Conservation (phyloP, 2,113 vertebrate species). For the Conger conger region DNA sequence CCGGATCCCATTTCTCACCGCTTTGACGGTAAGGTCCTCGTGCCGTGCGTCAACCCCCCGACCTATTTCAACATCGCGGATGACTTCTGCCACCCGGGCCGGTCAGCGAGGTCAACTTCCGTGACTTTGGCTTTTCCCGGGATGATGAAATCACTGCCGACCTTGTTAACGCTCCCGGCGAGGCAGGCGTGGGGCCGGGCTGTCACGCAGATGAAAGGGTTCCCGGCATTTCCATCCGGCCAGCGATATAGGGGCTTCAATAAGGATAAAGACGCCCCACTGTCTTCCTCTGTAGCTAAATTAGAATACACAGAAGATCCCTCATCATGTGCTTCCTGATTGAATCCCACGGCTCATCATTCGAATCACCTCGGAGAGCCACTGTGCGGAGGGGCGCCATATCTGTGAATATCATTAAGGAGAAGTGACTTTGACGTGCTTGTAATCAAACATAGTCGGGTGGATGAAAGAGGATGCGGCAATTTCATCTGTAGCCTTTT, state of each 20-base stretch:
- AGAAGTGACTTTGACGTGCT: conserved; percentile 50
- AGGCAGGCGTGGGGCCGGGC: neutral
- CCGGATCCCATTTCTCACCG: neutral
- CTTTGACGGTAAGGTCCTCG: neutral
- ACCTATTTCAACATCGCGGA: neutral
- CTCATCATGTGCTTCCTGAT: conserved; percentile 37
- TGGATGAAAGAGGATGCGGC: conserved; percentile 54
- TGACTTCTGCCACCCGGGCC: neutral
- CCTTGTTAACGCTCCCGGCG: neutral
- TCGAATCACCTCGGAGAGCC: conserved; percentile 55
- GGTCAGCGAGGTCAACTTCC: neutral
- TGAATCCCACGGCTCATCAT: conserved; percentile 47
- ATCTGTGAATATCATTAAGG: conserved; percentile 55
- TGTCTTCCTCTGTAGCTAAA: neutral
- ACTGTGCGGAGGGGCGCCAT: conserved; percentile 19
- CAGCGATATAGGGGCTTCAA: neutral
- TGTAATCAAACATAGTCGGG: conserved; percentile 56
- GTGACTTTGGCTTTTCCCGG: neutral
- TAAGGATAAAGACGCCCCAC: neutral
- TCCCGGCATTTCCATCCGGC: neutral
- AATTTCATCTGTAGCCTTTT: conserved; percentile 53
- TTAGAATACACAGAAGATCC: neutral
- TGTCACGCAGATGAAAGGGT: neutral
- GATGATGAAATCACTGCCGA: neutral
- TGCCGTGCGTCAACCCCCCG: neutral